Evolutionary conservation across 2,113 vertebrate species (phyloP).

Genomic region (Antennarius striatus): DNA sequence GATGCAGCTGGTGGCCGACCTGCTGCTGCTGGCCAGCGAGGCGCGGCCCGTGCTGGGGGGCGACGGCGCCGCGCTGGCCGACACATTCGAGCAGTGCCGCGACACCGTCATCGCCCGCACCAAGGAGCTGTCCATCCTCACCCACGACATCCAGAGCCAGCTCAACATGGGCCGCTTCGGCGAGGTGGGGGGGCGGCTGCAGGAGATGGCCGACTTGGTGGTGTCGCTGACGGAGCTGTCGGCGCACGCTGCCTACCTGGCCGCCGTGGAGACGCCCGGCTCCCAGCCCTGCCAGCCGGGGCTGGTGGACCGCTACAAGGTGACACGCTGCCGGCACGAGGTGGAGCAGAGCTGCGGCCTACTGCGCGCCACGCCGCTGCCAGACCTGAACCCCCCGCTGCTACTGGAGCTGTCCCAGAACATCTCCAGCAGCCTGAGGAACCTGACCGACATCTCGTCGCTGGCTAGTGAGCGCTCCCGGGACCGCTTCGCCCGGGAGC

Average conservation of each 20-base stretch:
- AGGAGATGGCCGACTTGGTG: slow-evolving; percentile 94
- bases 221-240: slow-evolving; percentile 95
- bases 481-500: slow-evolving; percentile 94
- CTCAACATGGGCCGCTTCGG: slow-evolving; percentile 97
- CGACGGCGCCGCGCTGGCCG: slow-evolving; percentile 85
- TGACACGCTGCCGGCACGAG: slow-evolving; percentile 94
- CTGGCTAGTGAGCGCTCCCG: slow-evolving; percentile 91
- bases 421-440: slow-evolving; percentile 93
- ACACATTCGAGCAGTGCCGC: slow-evolving; percentile 96
- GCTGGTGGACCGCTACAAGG: slow-evolving; percentile 97
- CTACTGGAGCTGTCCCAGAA: slow-evolving; percentile 96
- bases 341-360: slow-evolving; percentile 92
- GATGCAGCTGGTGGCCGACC: slow-evolving; percentile 99
- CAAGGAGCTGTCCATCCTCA: slow-evolving; percentile 97
- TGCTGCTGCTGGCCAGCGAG: slow-evolving; percentile 96
- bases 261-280: slow-evolving; percentile 88
- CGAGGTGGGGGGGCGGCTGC: slow-evolving; percentile 91
- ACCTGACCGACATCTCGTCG: slow-evolving; percentile 92
- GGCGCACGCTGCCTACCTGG: slow-evolving; percentile 94
- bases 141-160: slow-evolving; percentile 97
- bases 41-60: slow-evolving; percentile 88
- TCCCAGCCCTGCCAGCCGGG: slow-evolving; percentile 89
- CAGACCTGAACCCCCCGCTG: slow-evolving; percentile 92
- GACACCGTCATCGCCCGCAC: slow-evolving; percentile 97
- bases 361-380: slow-evolving; percentile 86